Evolutionary conservation across 64 coral and sea anemone genomes (phyloP).

Genomic region (Montipora cactus): DNA sequence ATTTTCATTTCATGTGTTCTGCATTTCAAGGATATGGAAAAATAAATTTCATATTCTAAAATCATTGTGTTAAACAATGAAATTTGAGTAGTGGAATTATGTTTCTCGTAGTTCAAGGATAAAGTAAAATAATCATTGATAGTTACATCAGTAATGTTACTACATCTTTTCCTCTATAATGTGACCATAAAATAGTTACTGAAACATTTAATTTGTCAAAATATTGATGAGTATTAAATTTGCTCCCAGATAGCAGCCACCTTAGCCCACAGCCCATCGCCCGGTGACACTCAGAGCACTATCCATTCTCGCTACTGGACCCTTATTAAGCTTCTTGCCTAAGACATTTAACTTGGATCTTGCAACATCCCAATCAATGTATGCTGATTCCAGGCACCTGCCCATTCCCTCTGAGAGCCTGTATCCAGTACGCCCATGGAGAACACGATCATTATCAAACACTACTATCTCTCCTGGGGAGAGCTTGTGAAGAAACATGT

Average conservation of each 20-base stretch:
- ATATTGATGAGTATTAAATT: no score
- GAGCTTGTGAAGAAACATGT: slow-evolving; percentile 78
- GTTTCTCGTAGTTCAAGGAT: no score
- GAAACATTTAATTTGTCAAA: no score
- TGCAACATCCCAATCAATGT: slow-evolving; percentile 91
- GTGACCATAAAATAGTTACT: no score
- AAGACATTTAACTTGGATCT: slow-evolving; percentile 77
- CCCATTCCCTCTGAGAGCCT: slow-evolving; percentile 30
- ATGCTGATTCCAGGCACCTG: slow-evolving; percentile 70
- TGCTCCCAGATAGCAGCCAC: not conserved
- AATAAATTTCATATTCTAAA: no score
- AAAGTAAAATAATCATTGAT: no score
- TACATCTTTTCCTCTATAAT: no score
- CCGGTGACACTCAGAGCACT: not conserved
- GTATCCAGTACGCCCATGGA: slow-evolving; percentile 80
- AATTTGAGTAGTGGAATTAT: no score
- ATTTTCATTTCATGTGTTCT: no score
- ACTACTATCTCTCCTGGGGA: slow-evolving; percentile 76
- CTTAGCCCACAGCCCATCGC: not conserved
- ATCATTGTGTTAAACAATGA: no score
- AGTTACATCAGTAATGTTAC: no score
- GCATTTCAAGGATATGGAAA: no score
- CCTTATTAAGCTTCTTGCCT: slow-evolving; percentile 50
- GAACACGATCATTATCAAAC: slow-evolving; percentile 83
- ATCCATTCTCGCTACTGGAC: slow-evolving; percentile 43